Evolutionary conservation across 2,797 vertebrate genomes (phyloP).

Genomic region (Anguilla pacifica): DNA sequence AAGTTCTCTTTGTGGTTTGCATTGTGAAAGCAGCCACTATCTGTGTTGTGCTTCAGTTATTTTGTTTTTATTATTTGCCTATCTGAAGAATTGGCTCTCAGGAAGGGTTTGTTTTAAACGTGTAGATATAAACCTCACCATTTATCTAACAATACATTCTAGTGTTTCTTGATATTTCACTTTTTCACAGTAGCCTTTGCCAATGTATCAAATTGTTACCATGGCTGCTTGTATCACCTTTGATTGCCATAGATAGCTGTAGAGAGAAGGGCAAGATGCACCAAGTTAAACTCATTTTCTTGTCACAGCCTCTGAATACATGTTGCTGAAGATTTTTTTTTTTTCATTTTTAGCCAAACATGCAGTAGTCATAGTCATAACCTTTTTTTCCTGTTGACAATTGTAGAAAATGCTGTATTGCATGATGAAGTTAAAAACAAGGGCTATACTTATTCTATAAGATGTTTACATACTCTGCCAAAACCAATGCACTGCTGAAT

Average conservation of each 20-base stretch:
- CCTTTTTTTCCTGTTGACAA: conserved; percentile 58
- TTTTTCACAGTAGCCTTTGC: conserved; percentile 11
- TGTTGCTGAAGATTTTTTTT: conserved; percentile 39
- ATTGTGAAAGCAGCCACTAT: neutral
- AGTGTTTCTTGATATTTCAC: neutral
- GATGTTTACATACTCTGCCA: conserved; percentile 78
- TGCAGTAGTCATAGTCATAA: conserved; percentile 39
- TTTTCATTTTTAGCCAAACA: conserved; percentile 16
- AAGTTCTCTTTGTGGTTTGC: conserved; percentile 20
- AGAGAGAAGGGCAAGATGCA: conserved; percentile 36
- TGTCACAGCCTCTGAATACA: conserved; percentile 47
- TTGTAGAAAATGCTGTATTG: conserved; percentile 66
- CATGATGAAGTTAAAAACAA: conserved; percentile 73
- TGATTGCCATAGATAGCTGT: neutral
- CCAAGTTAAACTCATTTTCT: conserved; percentile 52
- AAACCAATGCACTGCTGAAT: conserved; percentile 72
- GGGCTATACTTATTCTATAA: conserved; percentile 50
- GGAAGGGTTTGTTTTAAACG: conserved; percentile 18
- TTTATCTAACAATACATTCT: conserved; percentile 3
- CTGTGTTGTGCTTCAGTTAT: conserved; percentile 6
- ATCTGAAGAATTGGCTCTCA: conserved; percentile 29
- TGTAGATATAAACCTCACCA: conserved; percentile 3
- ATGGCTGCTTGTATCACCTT: conserved; percentile 5
- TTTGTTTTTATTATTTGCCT: conserved; percentile 10
- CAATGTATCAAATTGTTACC: conserved; percentile 20